Evolutionary conservation across 2,888 invertebrate species (phyloP), one percentile per base, ranked within the genome.

Genomic region (Eilema sororculum): DNA sequence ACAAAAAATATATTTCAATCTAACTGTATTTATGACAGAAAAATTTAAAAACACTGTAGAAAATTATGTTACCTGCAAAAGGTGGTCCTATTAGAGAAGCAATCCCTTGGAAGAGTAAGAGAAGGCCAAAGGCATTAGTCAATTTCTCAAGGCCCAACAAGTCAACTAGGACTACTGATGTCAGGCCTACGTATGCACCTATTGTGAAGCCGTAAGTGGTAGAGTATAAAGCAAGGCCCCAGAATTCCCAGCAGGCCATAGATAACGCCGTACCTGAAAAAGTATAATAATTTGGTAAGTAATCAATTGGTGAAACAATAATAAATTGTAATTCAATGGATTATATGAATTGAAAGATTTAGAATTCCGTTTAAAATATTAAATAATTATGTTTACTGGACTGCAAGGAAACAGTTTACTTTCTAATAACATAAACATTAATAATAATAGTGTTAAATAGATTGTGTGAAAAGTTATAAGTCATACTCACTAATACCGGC

Each of bases 161-260:
- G 92, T 99, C 99, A 33, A 99, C 99, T 72, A 99, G 96, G 78
- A 99, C 98, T 68, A 99, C 99, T 28, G 99, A 99, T 4, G 99
- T 99, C 67, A 99, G 96, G n/a, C 99, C 99, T 64, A 99, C 99
- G 90, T 99, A 99, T 72, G 99, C 99, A 79, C 99, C 99, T 84
- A 98, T 98, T 24, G 98, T 98, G 86, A 98, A 98, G 67, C 99
- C 99, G 89, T 98, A 99, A 13, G 97, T 95, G 52, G 96, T 95
- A 30, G 98, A 97, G 91, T 98, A 99, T 68, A 97, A 84, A 25
- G 97, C 96, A 83, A 99, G 96, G 12, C 97, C 95, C 85, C 96
- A 93, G 90, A 98, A 98, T 82, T 96, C 96, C 81, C 91, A 91
- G 91, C 98, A 98, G 78, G 97, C 96, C 87, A 97, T 97, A 88